These are phyloP conservation scores for Oenanthe oenanthe DNA, from an alignment of 2,113 vertebrate genomes.

Conservation along the genomic window DNA sequence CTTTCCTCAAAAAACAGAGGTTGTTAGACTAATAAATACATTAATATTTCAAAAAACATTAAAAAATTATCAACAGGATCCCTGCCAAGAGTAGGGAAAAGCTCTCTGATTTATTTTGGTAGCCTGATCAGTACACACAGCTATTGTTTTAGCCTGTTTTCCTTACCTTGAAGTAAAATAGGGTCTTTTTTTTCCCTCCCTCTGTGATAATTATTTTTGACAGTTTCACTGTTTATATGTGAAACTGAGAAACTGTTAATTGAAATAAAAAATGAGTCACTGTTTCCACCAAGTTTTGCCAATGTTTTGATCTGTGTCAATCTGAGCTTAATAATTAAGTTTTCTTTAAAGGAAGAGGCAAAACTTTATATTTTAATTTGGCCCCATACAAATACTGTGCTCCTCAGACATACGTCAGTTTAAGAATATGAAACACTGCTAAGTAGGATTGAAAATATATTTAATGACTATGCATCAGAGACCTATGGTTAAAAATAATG, in stretches of 20 bases:
- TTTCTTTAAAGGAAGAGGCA: constrained; percentile 64
- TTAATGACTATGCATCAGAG: background rate
- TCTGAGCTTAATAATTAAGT: constrained; percentile 76
- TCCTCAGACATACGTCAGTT: background rate
- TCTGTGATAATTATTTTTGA: constrained; percentile 78
- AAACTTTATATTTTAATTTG: constrained; percentile 23
- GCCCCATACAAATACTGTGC: background rate
- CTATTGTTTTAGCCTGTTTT: constrained; percentile 62
- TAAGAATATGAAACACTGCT: background rate
- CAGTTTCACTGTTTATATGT: constrained; percentile 76
- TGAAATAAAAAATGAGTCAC: constrained; percentile 80
- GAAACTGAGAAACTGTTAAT: constrained; percentile 81
- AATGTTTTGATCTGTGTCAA: constrained; percentile 77
- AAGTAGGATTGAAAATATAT: constrained; percentile 18
- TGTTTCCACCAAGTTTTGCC: constrained; percentile 77
- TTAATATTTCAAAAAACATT: background rate
- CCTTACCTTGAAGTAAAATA: constrained; percentile 65
- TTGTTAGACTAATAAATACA: background rate
- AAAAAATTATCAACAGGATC: background rate
- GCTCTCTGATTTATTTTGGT: background rate
- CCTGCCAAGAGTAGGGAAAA: background rate
- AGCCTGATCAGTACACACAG: background rate
- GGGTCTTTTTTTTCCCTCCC: background rate
- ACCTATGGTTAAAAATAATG: constrained; percentile 32
- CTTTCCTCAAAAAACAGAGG: background rate